A percentile compares a stretch with the other conserved stretches of the same genome.
phyloP scores from a whole-genome alignment of 2,888 invertebrate genomes.

The Cheilosia vernalis region DNA sequence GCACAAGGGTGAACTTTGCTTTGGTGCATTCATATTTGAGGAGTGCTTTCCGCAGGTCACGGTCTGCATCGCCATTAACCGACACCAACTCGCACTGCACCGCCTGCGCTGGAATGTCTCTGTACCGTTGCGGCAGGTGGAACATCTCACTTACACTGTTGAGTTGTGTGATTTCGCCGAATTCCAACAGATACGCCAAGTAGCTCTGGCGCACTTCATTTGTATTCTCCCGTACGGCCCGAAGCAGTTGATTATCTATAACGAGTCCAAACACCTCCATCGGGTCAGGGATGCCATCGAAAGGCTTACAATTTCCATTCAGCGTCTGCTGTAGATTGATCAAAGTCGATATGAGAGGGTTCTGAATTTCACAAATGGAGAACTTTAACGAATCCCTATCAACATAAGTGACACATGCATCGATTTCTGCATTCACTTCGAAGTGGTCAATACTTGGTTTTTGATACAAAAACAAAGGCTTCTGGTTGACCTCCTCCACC shows the following conservation, averaged over 20 bases:
- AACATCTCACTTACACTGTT: constrained; percentile 56
- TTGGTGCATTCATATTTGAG: constrained; percentile 59
- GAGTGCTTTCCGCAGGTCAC: constrained; percentile 36
- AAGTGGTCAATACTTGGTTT: constrained; percentile 58
- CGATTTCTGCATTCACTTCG: constrained; percentile 41
- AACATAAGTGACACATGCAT: constrained; percentile 63
- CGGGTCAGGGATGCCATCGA: constrained; percentile 47
- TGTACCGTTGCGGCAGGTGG: constrained; percentile 55
- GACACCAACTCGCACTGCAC: constrained; percentile 64
- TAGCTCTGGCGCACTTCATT: constrained; percentile 43
- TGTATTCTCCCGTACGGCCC: constrained; percentile 62
- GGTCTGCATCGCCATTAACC: constrained; percentile 40
- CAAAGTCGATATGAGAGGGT: constrained; percentile 47
- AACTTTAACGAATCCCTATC: constrained; percentile 53
- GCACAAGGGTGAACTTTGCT: constrained; percentile 57
- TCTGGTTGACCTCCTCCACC: neutral
- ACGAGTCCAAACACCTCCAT: constrained; percentile 54
- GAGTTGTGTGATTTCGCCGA: constrained; percentile 61
- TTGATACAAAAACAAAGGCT: constrained; percentile 51
- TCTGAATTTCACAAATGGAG: constrained; percentile 59
- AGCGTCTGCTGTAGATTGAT: constrained; percentile 53
- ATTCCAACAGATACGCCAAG: constrained; percentile 60
- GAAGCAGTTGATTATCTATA: constrained; percentile 60
- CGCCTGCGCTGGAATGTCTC: constrained; percentile 67
- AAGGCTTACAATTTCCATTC: constrained; percentile 55